Conservation (phyloP, 64 coral and sea anemone genomes). For the Catalaphyllia jardinei region DNA sequence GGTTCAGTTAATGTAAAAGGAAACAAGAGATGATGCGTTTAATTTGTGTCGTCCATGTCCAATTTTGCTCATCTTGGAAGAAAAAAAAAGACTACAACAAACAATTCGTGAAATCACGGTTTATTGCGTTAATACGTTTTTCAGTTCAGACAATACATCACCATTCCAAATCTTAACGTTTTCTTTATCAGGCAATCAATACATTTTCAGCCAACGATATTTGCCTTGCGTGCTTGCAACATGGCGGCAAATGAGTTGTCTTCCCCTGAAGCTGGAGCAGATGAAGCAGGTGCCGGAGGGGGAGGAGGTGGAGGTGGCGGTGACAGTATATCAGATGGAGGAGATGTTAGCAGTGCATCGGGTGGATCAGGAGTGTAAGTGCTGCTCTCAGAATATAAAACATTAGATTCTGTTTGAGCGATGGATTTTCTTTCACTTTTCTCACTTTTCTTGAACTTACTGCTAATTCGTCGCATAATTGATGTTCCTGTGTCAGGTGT, state of each 20-base stretch:
- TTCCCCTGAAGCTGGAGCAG: background rate
- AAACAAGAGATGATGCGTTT: too few species aligned
- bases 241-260: conserved; percentile 15
- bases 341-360: background rate
- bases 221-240: conserved; percentile 15
- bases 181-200: background rate
- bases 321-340: background rate
- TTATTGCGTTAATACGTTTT: background rate
- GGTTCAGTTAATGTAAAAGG: too few species aligned
- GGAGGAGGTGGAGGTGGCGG: background rate
- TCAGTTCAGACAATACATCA: background rate
- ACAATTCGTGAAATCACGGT: too few species aligned
- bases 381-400: background rate
- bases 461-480: background rate
- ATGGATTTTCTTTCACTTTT: background rate
- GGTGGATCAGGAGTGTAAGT: background rate
- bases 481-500: background rate
- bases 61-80: too few species aligned
- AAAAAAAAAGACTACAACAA: too few species aligned
- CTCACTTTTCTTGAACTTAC: background rate
- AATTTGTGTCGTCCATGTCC: too few species aligned
- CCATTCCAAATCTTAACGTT: background rate
- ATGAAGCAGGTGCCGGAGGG: background rate
- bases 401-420: background rate
- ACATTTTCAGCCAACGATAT: background rate